phyloP scores from a whole-genome alignment of 2,888 invertebrate species.

The Cynaeus angustus region DNA sequence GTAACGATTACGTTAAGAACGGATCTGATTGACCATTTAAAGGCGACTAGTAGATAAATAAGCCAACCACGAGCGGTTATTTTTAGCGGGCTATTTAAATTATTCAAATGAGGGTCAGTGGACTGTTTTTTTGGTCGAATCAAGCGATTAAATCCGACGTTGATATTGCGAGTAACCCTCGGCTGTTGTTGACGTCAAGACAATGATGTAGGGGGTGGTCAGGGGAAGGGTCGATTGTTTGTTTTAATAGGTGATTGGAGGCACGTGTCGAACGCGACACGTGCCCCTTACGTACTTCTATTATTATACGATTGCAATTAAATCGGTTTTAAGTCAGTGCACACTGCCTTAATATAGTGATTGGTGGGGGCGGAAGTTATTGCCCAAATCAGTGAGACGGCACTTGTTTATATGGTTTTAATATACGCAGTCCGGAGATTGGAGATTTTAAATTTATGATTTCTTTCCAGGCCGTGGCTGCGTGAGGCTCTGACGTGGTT shows the following conservation, averaged over 20 bases:
- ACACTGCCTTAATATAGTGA: slow-evolving; percentile 28
- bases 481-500: too few relatives aligned
- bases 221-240: slow-evolving; percentile 59
- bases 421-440: too few relatives aligned
- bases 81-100: background rate
- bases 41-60: too few relatives aligned
- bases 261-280: slow-evolving; percentile 59
- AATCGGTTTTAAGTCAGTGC: slow-evolving; percentile 58
- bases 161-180: slow-evolving; percentile 32
- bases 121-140: slow-evolving; percentile 18
- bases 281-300: slow-evolving; percentile 56
- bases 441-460: too few relatives aligned
- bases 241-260: slow-evolving; percentile 65
- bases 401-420: slow-evolving; percentile 32
- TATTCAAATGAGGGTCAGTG: slow-evolving; percentile 7
- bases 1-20: slow-evolving; percentile 19
- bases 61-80: too few relatives aligned
- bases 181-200: slow-evolving; percentile 38
- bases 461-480: too few relatives aligned
- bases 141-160: slow-evolving; percentile 32
- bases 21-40: background rate
- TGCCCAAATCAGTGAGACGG: slow-evolving; percentile 38
- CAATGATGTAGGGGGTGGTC: slow-evolving; percentile 36
- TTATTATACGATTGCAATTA: slow-evolving; percentile 62
- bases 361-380: slow-evolving; percentile 13